Conservation (phyloP, 1,140 invertebrate genomes). For the Gonioctena quinquepunctata region DNA sequence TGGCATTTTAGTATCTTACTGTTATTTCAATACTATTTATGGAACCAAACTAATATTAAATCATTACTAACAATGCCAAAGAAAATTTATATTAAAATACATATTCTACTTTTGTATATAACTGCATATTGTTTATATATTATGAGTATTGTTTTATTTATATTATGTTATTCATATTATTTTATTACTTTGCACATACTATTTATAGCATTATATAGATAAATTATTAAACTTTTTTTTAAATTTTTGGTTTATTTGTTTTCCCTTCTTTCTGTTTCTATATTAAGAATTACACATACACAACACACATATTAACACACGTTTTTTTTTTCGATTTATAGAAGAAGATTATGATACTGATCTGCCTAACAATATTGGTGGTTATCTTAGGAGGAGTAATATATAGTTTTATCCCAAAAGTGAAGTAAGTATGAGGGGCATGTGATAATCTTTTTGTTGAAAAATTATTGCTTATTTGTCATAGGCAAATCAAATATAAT, state of each 20-base stretch:
- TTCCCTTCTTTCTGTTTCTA: conserved; percentile 45
- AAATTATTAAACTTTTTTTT: conserved; percentile 42
- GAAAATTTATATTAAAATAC: background rate
- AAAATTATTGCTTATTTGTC: too few species aligned
- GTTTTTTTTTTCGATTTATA: conserved; percentile 63
- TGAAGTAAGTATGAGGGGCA: background rate
- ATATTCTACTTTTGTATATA: conserved; percentile 18
- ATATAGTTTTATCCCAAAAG: background rate
- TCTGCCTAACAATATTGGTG: conserved; percentile 89
- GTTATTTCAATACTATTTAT: background rate
- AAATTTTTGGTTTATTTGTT: conserved; percentile 19
- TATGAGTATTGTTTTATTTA: conserved; percentile 5
- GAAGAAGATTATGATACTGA: conserved; percentile 99
- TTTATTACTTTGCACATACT: conserved; percentile 22
- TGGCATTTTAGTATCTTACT: background rate
- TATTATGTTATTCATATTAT: conserved; percentile 14
- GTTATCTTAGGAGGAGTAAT: conserved; percentile 67
- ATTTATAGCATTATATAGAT: conserved; percentile 19
- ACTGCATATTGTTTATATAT: conserved; percentile 15
- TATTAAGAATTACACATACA: conserved; percentile 11
- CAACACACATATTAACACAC: conserved; percentile 31
- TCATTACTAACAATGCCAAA: conserved; percentile 23
- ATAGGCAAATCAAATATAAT: too few species aligned
- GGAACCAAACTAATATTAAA: background rate
- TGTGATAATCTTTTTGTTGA: background rate